Base-by-base conservation (phyloP, 2,888 invertebrate species). In the Ichneumoninae sp. region DNA sequence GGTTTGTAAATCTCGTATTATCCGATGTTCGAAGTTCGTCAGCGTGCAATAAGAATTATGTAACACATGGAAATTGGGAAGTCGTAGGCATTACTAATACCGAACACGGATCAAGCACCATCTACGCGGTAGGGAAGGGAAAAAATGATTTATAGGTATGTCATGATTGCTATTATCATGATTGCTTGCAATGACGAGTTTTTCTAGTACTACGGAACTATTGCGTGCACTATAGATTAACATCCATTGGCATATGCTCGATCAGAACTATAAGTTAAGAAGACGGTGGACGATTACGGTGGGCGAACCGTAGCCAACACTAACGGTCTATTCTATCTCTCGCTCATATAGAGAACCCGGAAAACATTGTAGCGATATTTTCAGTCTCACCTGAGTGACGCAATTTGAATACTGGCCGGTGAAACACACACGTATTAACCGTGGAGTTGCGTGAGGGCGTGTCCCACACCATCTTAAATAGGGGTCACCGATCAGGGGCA, bases 61-160 rank as follows among this genome's bases (percentile, higher is more conserved):
- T 89, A 89, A 90, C 86, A 86, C 87, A 89, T 90, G 88, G 86
- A 89, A 90, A 91, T 91, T 90, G 86, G 86, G 85, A 88, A 88
- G 84, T 82, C 72, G n/a, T 77, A 74, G 78, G 86, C 86, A 84
- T 88, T 86, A 87, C 85, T 89, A 88, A 87, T 89, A 89, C 83
- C 87, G 82, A 26, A 71, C 86, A 74, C 75, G 81, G 89, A 87
- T 89, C 89, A 88, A 88, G 40, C 88, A 86, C 86, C 86, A 86
- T 86, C 86, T 85, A 22, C 62, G 57, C 60, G 22, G 3, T 50
- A 50, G 33, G 30, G 68, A 72, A 44, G 69, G 54, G 30, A 50
- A 26, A 75, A 16, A 10, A 1, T 30, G 36, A n/a, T 10, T 40
- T 8, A n/a, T 40, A 16, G 26, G 26, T 57, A 40, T n/a, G 47